A percentile compares a stretch with the other conserved stretches of the same genome.
phyloP scores from a whole-genome alignment of 2,888 invertebrate genomes.

The Agrilus cyanescens region DNA sequence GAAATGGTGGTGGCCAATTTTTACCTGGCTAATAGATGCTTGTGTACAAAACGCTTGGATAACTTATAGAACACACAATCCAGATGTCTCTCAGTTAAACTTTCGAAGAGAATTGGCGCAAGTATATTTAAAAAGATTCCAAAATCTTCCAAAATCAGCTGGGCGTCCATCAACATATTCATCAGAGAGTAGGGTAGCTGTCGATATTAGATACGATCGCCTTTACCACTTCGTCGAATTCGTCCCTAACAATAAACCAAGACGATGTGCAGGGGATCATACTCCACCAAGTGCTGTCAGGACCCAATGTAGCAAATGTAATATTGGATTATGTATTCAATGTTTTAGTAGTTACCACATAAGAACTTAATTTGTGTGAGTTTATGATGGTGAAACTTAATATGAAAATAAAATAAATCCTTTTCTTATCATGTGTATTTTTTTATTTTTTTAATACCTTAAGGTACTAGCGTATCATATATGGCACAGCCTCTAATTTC shows the following conservation, averaged over 20 bases:
- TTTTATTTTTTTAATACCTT: too few species aligned
- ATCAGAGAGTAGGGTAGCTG: too few species aligned
- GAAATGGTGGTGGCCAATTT: conserved; percentile 19
- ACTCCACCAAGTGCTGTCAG: neutral
- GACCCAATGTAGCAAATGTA: conserved; percentile 4
- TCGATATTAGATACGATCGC: conserved; percentile 6
- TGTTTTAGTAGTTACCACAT: conserved; percentile 4
- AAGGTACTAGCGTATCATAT: too few species aligned
- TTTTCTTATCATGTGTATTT: too few species aligned
- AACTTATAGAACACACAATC: conserved; percentile 6
- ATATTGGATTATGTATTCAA: conserved; percentile 4
- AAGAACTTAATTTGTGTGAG: too few species aligned
- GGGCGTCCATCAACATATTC: too few species aligned
- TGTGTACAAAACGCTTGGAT: too few species aligned
- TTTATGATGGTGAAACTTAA: too few species aligned
- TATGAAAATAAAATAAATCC: too few species aligned
- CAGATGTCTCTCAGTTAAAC: conserved; percentile 9
- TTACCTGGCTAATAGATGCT: conserved; percentile 15
- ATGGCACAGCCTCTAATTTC: too few species aligned
- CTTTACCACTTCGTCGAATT: conserved; percentile 6
- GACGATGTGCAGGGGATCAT: conserved; percentile 2
- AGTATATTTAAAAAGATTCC: conserved; percentile 8
- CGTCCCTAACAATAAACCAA: conserved; percentile 4
- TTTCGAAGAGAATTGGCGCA: conserved; percentile 14
- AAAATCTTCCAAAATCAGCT: conserved; percentile 5